These are phyloP conservation scores for Dicaeum eximium DNA, from an alignment of 2,113 vertebrate genomes.

Conservation along the genomic window DNA sequence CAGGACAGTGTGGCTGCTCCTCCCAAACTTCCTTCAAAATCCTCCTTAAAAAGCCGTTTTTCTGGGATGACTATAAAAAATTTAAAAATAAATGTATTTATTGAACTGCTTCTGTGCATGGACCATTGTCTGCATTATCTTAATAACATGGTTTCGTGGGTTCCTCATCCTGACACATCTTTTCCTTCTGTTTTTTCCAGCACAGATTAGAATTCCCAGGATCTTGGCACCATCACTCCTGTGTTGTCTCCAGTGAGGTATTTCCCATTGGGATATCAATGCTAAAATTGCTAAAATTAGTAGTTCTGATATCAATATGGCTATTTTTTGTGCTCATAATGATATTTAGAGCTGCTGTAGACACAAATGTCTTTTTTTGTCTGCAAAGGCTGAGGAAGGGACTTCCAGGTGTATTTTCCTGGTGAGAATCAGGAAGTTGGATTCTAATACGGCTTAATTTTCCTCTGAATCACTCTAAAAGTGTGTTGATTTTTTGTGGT, in stretches of 20 bases:
- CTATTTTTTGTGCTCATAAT: not conserved
- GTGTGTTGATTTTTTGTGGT: not conserved
- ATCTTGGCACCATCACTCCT: not conserved
- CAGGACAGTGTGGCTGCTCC: not conserved
- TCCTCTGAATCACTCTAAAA: not conserved
- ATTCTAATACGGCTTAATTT: rapidly evolving
- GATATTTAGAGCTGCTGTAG: not conserved
- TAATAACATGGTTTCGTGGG: not conserved
- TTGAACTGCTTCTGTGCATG: not conserved
- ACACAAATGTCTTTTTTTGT: not conserved
- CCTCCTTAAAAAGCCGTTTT: not conserved
- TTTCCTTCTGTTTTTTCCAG: not conserved
- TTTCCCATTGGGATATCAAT: not conserved
- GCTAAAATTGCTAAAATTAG: rapidly evolving
- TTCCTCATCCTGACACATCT: not conserved
- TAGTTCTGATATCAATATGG: not conserved
- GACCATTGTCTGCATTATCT: not conserved
- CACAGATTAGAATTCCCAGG: not conserved
- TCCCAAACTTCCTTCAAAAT: not conserved
- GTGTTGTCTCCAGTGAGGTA: not conserved
- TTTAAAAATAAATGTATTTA: not conserved
- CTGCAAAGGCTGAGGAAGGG: not conserved
- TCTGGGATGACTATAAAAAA: not conserved
- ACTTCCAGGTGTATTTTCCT: not conserved
- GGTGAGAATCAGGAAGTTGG: not conserved